Base-by-base conservation (phyloP, 53 echinoderm and acorn worm species). In the Astropecten irregularis region DNA sequence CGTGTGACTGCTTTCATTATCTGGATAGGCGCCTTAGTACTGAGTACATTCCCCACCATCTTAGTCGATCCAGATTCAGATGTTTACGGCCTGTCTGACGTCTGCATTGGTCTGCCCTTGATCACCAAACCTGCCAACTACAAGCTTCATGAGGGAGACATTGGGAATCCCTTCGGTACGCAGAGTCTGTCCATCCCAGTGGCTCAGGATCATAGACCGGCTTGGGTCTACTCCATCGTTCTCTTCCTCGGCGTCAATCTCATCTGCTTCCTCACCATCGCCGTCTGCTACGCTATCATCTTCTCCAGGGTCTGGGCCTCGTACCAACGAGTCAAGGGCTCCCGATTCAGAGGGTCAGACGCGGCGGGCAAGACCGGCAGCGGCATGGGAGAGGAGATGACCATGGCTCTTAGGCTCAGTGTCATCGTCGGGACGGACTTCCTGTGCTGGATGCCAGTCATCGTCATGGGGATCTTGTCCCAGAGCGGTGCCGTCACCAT, bases 361-460 rank as follows among this genome's bases (percentile, higher is more conserved):
- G n/a, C n/a, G n/a, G 25, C 62, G 15, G 33, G 5, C 13, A 63
- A 64, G 31, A 44, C 64, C 8, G 40, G 76, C n/a, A n/a, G n/a
- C n/a, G n/a, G 28, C 44, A 25, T 27, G 48, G 27, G 14, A 0
- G 67, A 67, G 49, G 65, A 82, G 49, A 68, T 67, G 9, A 46
- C 22, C 0, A 42, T 82, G 83, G 83, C 83, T 0, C 18, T 27
- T 3, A 44, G 42, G 1, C 67, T 82, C 68, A 51, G 33, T 0
- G 42, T 82, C 35, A 33, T 82, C 35, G 67, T 82, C 16, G 67
- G 36, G 42, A 68, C 83, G 1, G 83, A 82, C 68, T 66, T 82
- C 32, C 18, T 44, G 0, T 82, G 83, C 49, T 82, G 83, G 83
- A 36, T 82, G 46, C 83, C 83, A 4, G 40, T 82, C 15, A 82